Percentiles rank a stretch among this genome's conserved stretches.
Conservation (phyloP, 2,797 vertebrate species). For the Schizothorax lantsangensis region DNA sequence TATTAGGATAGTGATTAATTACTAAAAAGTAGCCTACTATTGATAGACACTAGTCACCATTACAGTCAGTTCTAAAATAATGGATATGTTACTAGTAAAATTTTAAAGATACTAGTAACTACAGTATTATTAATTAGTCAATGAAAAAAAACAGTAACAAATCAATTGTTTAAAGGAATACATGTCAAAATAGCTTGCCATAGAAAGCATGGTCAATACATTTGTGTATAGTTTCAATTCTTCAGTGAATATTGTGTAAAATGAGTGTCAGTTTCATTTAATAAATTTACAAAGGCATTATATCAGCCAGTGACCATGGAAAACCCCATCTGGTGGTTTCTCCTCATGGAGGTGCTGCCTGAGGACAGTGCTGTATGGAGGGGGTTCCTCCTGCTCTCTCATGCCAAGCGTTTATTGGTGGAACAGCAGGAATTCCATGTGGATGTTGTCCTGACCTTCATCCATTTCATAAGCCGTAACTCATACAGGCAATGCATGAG, state of each 20-base stretch:
- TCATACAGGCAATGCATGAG: background rate
- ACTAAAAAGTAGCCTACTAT: background rate
- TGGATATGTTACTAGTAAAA: background rate
- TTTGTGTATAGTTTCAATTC: background rate
- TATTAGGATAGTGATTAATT: background rate
- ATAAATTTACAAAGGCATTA: background rate
- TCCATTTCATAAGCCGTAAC: background rate
- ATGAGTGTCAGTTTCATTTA: background rate
- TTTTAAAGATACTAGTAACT: background rate
- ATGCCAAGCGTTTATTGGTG: conserved; percentile 34
- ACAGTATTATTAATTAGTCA: background rate
- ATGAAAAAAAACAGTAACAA: background rate
- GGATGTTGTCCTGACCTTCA: conserved; percentile 40
- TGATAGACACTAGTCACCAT: background rate
- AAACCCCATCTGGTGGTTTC: conserved; percentile 25
- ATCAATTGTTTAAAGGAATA: background rate
- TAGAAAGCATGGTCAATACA: background rate
- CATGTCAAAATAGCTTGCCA: background rate
- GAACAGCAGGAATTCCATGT: conserved; percentile 24
- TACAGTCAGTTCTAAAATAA: background rate
- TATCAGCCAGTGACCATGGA: background rate
- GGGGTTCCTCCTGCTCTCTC: conserved; percentile 7
- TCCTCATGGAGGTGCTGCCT: conserved; percentile 5
- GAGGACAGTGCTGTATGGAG: background rate
- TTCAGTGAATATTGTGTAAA: background rate